Conservation (phyloP, 2,888 invertebrate genomes). For the Escarpia spicata region DNA sequence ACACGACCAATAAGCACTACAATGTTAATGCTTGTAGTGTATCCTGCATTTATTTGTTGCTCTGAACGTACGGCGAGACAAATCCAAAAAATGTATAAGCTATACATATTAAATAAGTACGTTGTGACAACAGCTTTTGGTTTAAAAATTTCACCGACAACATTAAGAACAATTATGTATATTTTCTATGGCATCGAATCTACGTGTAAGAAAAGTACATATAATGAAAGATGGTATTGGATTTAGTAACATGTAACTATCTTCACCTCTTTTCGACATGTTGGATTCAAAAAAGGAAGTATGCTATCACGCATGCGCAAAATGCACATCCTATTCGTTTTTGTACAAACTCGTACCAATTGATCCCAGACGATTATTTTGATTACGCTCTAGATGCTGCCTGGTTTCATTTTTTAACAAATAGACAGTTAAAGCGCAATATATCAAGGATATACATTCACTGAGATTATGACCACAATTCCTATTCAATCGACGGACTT, state of each 20-base stretch:
- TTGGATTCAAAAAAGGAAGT: conserved; percentile 43
- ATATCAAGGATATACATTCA: neutral
- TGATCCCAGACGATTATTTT: neutral
- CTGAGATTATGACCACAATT: neutral
- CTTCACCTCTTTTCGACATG: conserved; percentile 61
- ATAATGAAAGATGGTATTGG: neutral
- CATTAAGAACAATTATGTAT: neutral
- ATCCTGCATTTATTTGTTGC: neutral
- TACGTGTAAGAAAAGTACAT: neutral
- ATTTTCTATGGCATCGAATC: neutral
- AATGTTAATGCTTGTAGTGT: neutral
- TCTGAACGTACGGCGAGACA: neutral
- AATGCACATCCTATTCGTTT: neutral
- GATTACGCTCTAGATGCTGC: neutral
- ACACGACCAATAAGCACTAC: neutral
- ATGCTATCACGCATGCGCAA: neutral
- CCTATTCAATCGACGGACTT: neutral
- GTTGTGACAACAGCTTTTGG: neutral
- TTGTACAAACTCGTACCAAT: neutral
- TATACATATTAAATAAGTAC: neutral
- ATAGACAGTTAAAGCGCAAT: neutral
- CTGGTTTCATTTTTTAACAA: neutral
- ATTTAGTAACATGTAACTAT: neutral
- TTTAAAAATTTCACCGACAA: neutral
- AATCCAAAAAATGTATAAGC: neutral